Conservation (phyloP, 2,113 vertebrate genomes). For the Zootoca vivipara region DNA sequence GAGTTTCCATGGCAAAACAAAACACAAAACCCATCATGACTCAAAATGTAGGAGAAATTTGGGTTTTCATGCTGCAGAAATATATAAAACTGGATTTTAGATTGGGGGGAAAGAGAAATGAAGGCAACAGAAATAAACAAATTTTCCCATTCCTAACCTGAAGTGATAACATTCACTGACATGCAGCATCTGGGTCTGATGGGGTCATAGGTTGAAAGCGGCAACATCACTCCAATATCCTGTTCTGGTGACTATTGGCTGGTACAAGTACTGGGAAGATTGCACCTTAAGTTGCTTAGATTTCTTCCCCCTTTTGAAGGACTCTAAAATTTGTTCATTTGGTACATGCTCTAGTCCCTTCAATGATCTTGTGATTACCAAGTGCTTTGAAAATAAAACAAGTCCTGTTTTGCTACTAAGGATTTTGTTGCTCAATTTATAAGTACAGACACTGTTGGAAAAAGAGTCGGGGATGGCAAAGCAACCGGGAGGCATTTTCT, state of each 20-base stretch:
- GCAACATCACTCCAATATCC: background rate
- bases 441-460: conserved; percentile 56
- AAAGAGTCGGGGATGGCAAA: conserved; percentile 53
- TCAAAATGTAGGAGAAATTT: no score
- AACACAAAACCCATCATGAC: conserved; percentile 1
- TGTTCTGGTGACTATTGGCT: background rate
- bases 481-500: conserved; percentile 48
- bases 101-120: no score
- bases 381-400: background rate
- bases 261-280: background rate
- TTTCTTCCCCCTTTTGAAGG: background rate
- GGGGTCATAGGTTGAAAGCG: background rate
- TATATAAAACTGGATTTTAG: no score
- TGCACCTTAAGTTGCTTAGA: background rate
- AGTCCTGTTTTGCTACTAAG: conserved; percentile 47
- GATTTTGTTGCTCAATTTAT: conserved; percentile 62
- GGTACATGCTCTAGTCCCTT: background rate
- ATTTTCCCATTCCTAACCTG: background rate
- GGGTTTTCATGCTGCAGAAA: background rate
- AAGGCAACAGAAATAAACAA: no score
- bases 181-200: background rate
- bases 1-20: conserved; percentile 11
- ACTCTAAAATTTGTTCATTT: background rate
- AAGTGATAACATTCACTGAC: background rate
- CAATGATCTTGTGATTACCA: background rate